Base-by-base conservation (phyloP, 2,888 invertebrate genomes). In the Drosophila testacea region DNA sequence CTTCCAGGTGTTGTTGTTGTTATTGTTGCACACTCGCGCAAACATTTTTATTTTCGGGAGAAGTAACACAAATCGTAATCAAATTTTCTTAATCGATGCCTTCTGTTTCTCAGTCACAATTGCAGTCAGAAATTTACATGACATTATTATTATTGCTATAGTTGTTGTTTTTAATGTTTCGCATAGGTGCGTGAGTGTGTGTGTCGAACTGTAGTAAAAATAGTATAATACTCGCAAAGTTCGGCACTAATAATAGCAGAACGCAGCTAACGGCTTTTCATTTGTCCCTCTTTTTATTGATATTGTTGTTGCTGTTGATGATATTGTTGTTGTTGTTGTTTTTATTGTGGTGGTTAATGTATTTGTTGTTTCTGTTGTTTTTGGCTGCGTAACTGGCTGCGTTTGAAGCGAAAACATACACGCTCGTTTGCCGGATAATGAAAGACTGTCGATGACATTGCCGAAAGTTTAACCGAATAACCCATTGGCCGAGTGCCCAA, bases 191-290 rank as follows among this genome's bases (percentile, higher is more conserved):
- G 42, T 41, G 30, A 32, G 39, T 60, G 27, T 60, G 34, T 22
- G 34, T 60, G 50, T 39, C 39, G 34, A 51, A 48, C 55, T 69
- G 72, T 80, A 76, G 81, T 81, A 73, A 81, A 83, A 81, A 79
- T 86, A 77, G 84, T 83, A 74, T 74, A 84, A 57, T 78, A 69
- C 80, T 79, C 59, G 67, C 56, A 61, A 60, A 46, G 56, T 61
- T 74, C 77, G 84, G 60, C 84, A 69, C 83, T 81, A 76, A 73
- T 79, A 83, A 86, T 79, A 81, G 83, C 67, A 66, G 74, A 73
- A 73, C 57, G 54, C 71, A 72, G 68, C 71, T 51, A 71, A 76
- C 66, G 73, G 80, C 66, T 71, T 79, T 79, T 68, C 47, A 46
- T 67, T 67, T 71, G 69, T 68, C 47, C 50, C 13, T 47, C 22